Conservation (phyloP, 2,888 invertebrate genomes). For the Euspilapteryx auroguttella region DNA sequence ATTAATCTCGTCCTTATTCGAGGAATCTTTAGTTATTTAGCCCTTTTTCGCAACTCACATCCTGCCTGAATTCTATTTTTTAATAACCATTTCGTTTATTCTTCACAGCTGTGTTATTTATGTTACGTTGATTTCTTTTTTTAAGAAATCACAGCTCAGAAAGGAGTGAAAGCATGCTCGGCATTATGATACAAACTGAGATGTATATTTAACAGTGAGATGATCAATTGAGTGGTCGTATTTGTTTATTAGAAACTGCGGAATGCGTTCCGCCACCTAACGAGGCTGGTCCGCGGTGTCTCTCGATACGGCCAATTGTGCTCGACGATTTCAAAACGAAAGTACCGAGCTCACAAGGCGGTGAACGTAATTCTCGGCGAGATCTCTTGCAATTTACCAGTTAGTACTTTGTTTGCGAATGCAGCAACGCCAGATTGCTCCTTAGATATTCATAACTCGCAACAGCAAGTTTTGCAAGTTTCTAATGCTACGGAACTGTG, state of each 20-base stretch:
- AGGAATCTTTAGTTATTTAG: no score
- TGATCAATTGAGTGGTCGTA: no score
- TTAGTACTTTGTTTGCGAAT: constrained; percentile 37
- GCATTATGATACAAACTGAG: no score
- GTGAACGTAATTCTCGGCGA: constrained; percentile 56
- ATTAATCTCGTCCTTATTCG: no score
- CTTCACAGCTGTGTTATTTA: no score
- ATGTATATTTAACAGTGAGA: no score
- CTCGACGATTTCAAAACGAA: constrained; percentile 60
- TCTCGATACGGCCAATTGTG: constrained; percentile 58
- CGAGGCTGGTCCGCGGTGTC: constrained; percentile 31
- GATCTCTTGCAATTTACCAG: constrained; percentile 54
- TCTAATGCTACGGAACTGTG: constrained; percentile 29
- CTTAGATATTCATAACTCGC: constrained; percentile 45
- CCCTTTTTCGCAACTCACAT: no score
- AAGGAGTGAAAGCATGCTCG: no score
- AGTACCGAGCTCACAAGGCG: constrained; percentile 59
- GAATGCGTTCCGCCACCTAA: constrained; percentile 30
- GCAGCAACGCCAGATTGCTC: constrained; percentile 34
- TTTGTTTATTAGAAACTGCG: constrained; percentile 17
- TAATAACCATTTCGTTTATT: no score
- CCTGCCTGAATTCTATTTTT: no score
- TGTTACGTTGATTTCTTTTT: no score
- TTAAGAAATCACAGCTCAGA: no score
- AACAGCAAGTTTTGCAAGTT: constrained; percentile 28